Evolutionary conservation across 2,888 invertebrate genomes (phyloP).

Genomic region (Drosophila meridiana): DNA sequence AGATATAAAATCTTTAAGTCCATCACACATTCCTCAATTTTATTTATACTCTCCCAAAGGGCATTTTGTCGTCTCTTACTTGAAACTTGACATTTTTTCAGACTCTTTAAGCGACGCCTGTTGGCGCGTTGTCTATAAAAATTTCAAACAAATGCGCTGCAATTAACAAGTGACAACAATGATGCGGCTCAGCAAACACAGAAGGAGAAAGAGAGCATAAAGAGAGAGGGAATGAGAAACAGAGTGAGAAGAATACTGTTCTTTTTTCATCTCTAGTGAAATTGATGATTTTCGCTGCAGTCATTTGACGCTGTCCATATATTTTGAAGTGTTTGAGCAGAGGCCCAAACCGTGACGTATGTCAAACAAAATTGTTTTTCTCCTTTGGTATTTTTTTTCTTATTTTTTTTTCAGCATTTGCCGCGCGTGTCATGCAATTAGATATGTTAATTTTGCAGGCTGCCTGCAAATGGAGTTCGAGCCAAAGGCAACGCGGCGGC

Average conservation of each 20-base stretch:
- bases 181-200: constrained; percentile 16
- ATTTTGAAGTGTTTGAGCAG: constrained; percentile 15
- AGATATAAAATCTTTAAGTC: not conserved
- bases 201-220: fast-evolving
- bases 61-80: not conserved
- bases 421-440: constrained; percentile 58
- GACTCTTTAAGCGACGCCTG: constrained; percentile 26
- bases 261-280: constrained; percentile 38
- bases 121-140: constrained; percentile 23
- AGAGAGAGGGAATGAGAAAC: not conserved
- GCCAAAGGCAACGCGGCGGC: constrained; percentile 29
- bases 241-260: not conserved
- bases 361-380: constrained; percentile 43
- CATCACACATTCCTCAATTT: not conserved
- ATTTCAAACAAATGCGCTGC: constrained; percentile 26
- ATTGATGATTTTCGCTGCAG: constrained; percentile 41
- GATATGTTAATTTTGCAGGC: constrained; percentile 56
- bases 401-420: constrained; percentile 22
- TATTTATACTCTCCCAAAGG: not conserved
- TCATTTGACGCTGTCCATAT: constrained; percentile 17
- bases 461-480: constrained; percentile 29
- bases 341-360: constrained; percentile 34
- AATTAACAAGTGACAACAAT: constrained; percentile 48
- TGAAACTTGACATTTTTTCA: not conserved
- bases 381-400: not conserved